phyloP scores from a whole-genome alignment of 1,140 invertebrate genomes.

The Apolygus lucorum region DNA sequence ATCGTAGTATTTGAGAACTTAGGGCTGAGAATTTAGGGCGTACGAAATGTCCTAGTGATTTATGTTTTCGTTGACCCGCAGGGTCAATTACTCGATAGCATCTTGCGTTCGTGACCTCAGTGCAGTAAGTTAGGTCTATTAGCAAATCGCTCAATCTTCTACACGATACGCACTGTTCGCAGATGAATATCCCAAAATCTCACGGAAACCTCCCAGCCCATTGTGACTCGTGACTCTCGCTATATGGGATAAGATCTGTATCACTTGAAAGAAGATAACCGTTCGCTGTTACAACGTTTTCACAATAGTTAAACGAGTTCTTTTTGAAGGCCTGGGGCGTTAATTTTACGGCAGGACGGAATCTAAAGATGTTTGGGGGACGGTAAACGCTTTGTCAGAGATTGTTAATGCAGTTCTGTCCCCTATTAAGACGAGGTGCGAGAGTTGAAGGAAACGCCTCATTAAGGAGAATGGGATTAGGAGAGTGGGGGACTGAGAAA shows the following conservation, averaged over 20 bases:
- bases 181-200: too few relatives aligned
- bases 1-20: too few relatives aligned
- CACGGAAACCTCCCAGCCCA: too few relatives aligned
- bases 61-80: not conserved
- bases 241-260: too few relatives aligned
- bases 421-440: not conserved
- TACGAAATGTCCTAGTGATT: not conserved
- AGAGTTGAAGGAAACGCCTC: conserved; percentile 7
- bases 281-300: too few relatives aligned
- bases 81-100: not conserved
- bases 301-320: too few relatives aligned
- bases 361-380: not conserved
- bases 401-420: not conserved
- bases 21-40: not conserved
- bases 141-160: not conserved
- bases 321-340: too few relatives aligned
- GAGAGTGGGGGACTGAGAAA: not conserved
- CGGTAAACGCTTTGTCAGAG: not conserved
- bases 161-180: not conserved
- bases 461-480: conserved; percentile 6
- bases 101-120: not conserved
- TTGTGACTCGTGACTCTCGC: too few relatives aligned
- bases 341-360: too few relatives aligned
- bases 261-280: too few relatives aligned
- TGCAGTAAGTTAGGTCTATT: not conserved